A percentile compares a stretch with the other conserved stretches of the same genome.
phyloP scores from a whole-genome alignment of 1,140 invertebrate species.

The Zelostemma sp. region DNA sequence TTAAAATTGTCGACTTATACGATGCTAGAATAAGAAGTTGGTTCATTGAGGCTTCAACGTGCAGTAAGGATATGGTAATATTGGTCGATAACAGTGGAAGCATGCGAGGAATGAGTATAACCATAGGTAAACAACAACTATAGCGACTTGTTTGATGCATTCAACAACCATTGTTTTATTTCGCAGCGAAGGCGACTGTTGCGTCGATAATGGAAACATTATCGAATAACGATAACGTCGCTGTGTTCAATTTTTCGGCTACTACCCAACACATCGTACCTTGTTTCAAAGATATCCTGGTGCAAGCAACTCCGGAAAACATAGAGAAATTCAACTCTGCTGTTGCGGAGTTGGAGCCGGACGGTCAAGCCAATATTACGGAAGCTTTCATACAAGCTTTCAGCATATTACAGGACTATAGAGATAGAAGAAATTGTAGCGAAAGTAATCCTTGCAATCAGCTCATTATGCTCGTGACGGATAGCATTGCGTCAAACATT shows the following conservation, averaged over 20 bases:
- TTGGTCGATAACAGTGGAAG: constrained; percentile 96
- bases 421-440: constrained; percentile 71
- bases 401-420: constrained; percentile 80
- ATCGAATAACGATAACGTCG: constrained; percentile 98
- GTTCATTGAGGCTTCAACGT: constrained; percentile 98
- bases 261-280: constrained; percentile 77
- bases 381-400: constrained; percentile 89
- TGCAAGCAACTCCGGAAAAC: constrained; percentile 95
- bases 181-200: constrained; percentile 79
- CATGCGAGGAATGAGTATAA: constrained; percentile 90
- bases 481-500: constrained; percentile 90
- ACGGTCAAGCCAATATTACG: constrained; percentile 89
- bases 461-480: constrained; percentile 98
- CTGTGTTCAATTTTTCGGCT: constrained; percentile 86
- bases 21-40: constrained; percentile 90
- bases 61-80: constrained; percentile 97
- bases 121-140: constrained; percentile 72
- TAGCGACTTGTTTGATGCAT: constrained; percentile 5
- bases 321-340: constrained; percentile 81
- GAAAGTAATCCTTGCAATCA: constrained; percentile 87
- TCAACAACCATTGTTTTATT: constrained; percentile 15
- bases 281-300: constrained; percentile 86
- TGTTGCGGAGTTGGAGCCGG: constrained; percentile 77
- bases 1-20: constrained; percentile 77
- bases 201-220: constrained; percentile 92